These are phyloP conservation scores for Laticauda colubrina DNA, from an alignment of 2,113 vertebrate species.

Conservation along the genomic window DNA sequence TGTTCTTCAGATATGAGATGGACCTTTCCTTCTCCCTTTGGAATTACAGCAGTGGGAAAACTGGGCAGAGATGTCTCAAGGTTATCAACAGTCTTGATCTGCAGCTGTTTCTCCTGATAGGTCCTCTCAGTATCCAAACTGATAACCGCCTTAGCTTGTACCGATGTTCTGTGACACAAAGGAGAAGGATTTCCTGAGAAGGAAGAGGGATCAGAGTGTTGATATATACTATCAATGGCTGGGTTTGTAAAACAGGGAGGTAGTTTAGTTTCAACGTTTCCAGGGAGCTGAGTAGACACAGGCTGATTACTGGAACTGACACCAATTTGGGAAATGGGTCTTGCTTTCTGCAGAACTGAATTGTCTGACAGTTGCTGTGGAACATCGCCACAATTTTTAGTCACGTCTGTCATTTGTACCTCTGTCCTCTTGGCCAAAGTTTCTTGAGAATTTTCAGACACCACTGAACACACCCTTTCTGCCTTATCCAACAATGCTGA, in stretches of 20 bases:
- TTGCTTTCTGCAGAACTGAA: slow-evolving; percentile 45
- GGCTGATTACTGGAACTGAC: slow-evolving; percentile 54
- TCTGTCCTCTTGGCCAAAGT: neutral
- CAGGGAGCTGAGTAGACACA: slow-evolving; percentile 6
- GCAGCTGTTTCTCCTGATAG: slow-evolving; percentile 40
- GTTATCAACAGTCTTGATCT: slow-evolving; percentile 33
- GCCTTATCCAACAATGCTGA: slow-evolving; percentile 5
- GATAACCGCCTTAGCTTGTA: slow-evolving; percentile 18
- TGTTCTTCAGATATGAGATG: slow-evolving; percentile 49
- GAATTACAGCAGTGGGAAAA: slow-evolving; percentile 10
- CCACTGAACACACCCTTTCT: slow-evolving; percentile 16
- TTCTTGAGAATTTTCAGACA: slow-evolving; percentile 21
- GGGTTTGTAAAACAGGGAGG: slow-evolving; percentile 15
- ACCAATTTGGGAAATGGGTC: slow-evolving; percentile 73
- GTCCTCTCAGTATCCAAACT: neutral
- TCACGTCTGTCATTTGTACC: neutral
- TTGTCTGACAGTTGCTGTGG: neutral
- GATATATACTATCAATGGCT: slow-evolving; percentile 9
- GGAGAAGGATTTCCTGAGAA: slow-evolving; percentile 7
- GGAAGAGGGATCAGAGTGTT: neutral
- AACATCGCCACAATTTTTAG: neutral
- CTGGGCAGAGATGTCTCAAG: slow-evolving; percentile 21
- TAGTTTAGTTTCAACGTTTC: slow-evolving; percentile 27
- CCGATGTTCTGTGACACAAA: neutral
- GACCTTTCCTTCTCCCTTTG: slow-evolving; percentile 45